phyloP scores from a whole-genome alignment of 2,888 invertebrate genomes.

The Desoria tigrina region DNA sequence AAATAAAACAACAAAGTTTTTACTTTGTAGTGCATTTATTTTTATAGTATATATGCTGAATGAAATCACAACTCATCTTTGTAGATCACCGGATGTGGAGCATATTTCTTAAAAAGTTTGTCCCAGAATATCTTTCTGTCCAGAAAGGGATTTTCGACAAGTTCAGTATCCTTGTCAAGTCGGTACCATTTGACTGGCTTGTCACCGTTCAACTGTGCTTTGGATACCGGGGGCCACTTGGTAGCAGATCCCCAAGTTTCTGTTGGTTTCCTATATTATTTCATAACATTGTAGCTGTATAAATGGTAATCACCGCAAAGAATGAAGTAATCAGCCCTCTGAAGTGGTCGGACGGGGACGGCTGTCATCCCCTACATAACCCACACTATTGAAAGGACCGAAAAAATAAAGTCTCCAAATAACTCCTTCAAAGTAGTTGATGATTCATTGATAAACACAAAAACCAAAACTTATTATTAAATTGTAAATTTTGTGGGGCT shows the following conservation, averaged over 20 bases:
- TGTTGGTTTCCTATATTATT: slow-evolving; percentile 31
- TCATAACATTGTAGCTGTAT: neutral
- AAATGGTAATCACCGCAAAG: too few species aligned
- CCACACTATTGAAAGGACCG: too few species aligned
- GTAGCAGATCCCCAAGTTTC: slow-evolving; percentile 31
- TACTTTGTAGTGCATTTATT: too few species aligned
- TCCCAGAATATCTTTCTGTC: slow-evolving; percentile 40
- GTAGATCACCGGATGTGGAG: neutral
- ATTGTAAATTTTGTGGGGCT: too few species aligned
- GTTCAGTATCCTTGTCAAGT: slow-evolving; percentile 25
- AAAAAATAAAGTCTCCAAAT: too few species aligned
- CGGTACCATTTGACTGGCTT: slow-evolving; percentile 40
- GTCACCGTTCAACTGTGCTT: slow-evolving; percentile 40
- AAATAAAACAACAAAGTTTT: too few species aligned
- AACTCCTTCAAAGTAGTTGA: too few species aligned
- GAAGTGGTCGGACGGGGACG: neutral
- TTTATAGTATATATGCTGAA: too few species aligned
- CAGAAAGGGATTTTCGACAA: slow-evolving; percentile 32
- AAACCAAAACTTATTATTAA: too few species aligned
- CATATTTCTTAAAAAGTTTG: slow-evolving; percentile 24
- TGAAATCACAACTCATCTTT: slow-evolving; percentile 28
- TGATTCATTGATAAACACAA: too few species aligned
- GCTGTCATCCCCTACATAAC: too few species aligned
- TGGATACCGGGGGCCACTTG: slow-evolving; percentile 39
- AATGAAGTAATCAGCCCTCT: too few species aligned